Evolutionary conservation across 2,113 vertebrate species (phyloP), one percentile per base, ranked within the genome.

Genomic region (Macaca mulatta): DNA sequence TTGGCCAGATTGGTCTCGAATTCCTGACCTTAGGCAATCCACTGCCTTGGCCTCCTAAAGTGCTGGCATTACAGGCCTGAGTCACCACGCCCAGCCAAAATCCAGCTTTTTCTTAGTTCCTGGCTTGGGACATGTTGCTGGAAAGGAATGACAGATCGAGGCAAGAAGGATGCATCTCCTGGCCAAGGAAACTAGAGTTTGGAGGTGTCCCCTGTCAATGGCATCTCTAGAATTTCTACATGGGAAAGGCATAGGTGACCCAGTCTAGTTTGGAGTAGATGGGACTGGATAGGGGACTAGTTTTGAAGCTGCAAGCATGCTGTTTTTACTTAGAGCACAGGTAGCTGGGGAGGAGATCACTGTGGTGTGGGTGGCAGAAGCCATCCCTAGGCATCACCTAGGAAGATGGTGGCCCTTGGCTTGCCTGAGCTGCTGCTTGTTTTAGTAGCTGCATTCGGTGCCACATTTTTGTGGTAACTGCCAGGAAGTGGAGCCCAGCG

Each of bases 121-220:
- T 94, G 32, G 27, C 35, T 59, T 79, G 69, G 80, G 30, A 67
- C 50, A 27, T 55, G 1, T 59, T 77, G 8, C 78, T 92, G 40
- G 59, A 69, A 90, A 94, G 80, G 74, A 78, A 20, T 52, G 50
- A 57, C 70, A 70, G n/a, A 67, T 22, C 1, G 27, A 61, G 75
- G 45, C 23, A 55, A 72, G 40, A 92, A 40, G 38, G 96, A 43
- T 43, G n/a, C 45, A 4, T 81, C 57, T 95, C 57, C 13, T 67
- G 52, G 77, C 72, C 96, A 78, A 74, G 78, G 67, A 97, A 89
- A 61, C 16, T 55, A 75, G 69, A 72, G 30, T 89, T 81, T 35
- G 23, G 69, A 35, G 25, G 43, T 79, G 23, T 27, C 27, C 23
- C 23, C 77, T 9, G 11, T 50, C 13, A 8, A 1, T 48, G 83